Base-by-base conservation (phyloP, 2,797 vertebrate species). In the Dryobates pubescens region DNA sequence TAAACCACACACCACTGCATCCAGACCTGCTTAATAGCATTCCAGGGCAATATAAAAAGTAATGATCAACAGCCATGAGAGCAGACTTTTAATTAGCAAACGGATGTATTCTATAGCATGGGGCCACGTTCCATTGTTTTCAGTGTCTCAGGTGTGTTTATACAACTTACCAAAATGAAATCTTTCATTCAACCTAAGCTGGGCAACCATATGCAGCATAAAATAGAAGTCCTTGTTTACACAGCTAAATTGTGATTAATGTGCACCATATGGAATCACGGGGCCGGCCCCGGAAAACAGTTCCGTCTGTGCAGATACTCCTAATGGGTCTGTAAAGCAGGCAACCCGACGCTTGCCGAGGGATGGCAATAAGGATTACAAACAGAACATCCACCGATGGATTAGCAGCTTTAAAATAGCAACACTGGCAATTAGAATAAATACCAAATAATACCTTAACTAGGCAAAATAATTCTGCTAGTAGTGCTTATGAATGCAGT, bases 161-260 rank as follows among this genome's bases (percentile, higher is more conserved):
- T 72, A 54, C 0, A 6, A 94, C 41, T 95, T 78, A 82, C 23
- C 76, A 82, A 90, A 95, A 96, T 83, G 54, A 92, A 95, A 95
- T 88, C 80, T 86, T 92, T 92, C 86, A 92, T 93, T 97, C 94
- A 94, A 17, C 69, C 64, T 95, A 93, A 95, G 90, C 82, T 81
- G 80, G 83, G 90, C 89, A 92, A 92, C 36, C 2, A 10, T 64
- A 89, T 59, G 78, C 85, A 92, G 87, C 95, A 88, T 9, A 93
- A 96, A 97, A 96, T 64, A 71, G 56, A 91, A 86, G 63, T 62
- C 45, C 24, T 68, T 96, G 81, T 96, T 97, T 97, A 89, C 63
- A 77, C 4, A 93, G 90, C 62, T 80, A 94, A 96, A 96, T 69
- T 85, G 87, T 95, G 96, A 97, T 96, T 96, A 96, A 97, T 92